A percentile compares a stretch with the other conserved stretches of the same genome.
These are phyloP conservation scores for Lichenostomus cassidix DNA, from an alignment of 2,113 vertebrate species.

Conservation along the genomic window DNA sequence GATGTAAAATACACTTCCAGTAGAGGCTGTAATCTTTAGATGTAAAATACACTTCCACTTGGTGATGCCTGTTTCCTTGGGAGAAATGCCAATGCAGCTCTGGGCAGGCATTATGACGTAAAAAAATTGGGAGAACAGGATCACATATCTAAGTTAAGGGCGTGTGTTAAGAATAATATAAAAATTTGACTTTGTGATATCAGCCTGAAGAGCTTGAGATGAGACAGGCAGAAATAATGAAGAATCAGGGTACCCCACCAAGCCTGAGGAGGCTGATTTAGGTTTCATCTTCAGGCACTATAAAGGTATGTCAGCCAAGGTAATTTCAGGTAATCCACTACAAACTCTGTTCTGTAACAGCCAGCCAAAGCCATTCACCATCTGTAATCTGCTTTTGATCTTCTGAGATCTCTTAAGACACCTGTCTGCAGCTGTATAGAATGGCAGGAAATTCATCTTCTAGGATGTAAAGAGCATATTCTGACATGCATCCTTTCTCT, in stretches of 20 bases:
- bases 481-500: neutral
- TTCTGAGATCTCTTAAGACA: neutral
- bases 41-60: neutral
- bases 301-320: neutral
- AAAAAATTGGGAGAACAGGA: neutral
- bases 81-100: neutral
- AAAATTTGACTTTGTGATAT: neutral
- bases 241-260: neutral
- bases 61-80: neutral
- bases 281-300: neutral
- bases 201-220: neutral
- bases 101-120: accelerated
- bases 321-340: neutral
- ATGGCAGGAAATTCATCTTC: neutral
- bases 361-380: neutral
- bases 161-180: neutral
- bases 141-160: neutral
- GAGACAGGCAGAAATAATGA: neutral
- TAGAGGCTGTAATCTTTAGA: neutral
- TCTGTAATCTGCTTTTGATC: neutral
- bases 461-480: neutral
- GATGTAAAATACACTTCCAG: neutral
- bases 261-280: neutral
- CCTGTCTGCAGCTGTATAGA: neutral
- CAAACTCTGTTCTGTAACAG: neutral